Evolutionary conservation across 2,888 invertebrate genomes (phyloP).

Genomic region (Chymomyza amoena): DNA sequence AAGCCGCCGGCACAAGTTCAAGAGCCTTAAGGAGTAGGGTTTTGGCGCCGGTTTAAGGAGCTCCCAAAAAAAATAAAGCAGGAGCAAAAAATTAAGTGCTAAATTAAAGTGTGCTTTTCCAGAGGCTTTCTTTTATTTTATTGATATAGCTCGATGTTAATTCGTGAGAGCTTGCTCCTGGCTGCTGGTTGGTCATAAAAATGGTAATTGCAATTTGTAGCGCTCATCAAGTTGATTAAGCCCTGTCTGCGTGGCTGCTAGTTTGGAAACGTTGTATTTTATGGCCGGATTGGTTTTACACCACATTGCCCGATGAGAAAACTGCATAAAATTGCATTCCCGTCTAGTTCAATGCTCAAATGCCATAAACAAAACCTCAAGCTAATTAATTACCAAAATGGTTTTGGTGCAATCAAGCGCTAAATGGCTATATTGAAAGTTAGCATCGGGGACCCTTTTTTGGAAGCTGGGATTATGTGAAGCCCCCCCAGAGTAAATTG

Average conservation of each 20-base stretch:
- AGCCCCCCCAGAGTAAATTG: too few species aligned
- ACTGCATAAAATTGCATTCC: background rate
- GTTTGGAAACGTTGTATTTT: background rate
- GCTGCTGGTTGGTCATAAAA: background rate
- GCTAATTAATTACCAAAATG: constrained; percentile 49
- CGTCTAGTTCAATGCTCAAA: background rate
- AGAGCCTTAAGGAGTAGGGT: constrained; percentile 6
- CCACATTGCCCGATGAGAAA: background rate
- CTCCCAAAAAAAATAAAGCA: constrained; percentile 10
- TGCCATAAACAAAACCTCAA: constrained; percentile 2
- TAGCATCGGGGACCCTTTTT: constrained; percentile 3
- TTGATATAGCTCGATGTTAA: background rate
- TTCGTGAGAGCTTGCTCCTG: background rate
- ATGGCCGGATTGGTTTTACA: background rate
- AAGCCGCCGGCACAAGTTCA: background rate
- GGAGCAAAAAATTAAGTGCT: background rate
- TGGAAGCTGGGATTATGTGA: too few species aligned
- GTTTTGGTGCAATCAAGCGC: constrained; percentile 24
- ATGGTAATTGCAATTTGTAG: constrained; percentile 23
- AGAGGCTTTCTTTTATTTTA: background rate
- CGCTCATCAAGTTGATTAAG: constrained; percentile 18
- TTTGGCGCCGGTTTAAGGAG: background rate
- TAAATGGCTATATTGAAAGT: constrained; percentile 37
- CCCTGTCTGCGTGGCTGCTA: constrained; percentile 11
- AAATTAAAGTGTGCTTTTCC: background rate